Evolutionary conservation across 2,888 invertebrate species (phyloP), one percentile per base, ranked within the genome.

Genomic region (Tubiluchus corallicola): DNA sequence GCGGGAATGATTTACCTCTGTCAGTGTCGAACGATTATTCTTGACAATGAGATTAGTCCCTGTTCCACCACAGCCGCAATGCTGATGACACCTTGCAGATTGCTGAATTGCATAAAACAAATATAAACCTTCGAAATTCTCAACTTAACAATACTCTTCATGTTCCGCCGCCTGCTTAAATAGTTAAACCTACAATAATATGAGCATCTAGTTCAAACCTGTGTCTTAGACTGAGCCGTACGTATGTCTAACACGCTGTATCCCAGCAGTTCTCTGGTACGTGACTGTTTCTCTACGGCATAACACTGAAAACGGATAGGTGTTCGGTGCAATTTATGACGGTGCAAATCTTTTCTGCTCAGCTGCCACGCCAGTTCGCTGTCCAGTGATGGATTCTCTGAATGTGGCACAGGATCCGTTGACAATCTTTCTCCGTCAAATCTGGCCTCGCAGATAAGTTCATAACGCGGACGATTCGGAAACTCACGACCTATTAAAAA

Each of bases 341-440:
- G 62, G 40, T 65, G 63, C 2, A 67, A 53, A 4, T 56, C 56
- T 48, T 64, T 65, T 47, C 60, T 61, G 49, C 65, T 63, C 38
- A 67, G 52, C 47, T 66, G 65, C 67, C 67, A 67, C 3, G 66
- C 67, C 43, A 67, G 52, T 50, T 67, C 67, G 46, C 65, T 65
- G 13, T 62, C 61, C 46, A 67, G 57, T 46, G 62, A 57, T 18
- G 65, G 64, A 15, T 42, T 51, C 44, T 63, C 61, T 3, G 54
- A 49, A 52, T 65, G 65, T 19, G 59, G 56, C 2, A 66, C 60
- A 17, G 64, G 64, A 51, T 67, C 66, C 17, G 66, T 64, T 1
- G 59, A 51, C 45, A 67, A 53, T 5, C 63, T 51, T 51, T 67
- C 66, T 3, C 65, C 65, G 56, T 66, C 65, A 55, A 67, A 66